Evolutionary conservation across 2,797 vertebrate genomes (phyloP).

Genomic region (Molothrus aeneus): DNA sequence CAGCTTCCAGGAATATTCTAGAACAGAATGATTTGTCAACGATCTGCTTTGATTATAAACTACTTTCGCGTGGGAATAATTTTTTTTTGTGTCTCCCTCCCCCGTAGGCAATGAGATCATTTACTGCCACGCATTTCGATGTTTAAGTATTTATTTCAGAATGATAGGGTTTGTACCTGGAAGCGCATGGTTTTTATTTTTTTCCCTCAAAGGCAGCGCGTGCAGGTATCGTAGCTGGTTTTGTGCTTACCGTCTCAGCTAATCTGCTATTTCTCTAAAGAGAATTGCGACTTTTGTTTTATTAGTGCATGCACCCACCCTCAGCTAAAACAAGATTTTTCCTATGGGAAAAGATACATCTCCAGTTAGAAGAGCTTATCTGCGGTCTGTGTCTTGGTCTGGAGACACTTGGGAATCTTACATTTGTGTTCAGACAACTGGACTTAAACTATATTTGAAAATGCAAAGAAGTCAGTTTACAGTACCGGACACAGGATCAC

Average conservation of each 20-base stretch:
- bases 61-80: background rate
- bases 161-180: background rate
- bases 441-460: background rate
- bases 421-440: background rate
- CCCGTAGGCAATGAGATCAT: background rate
- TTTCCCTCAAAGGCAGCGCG: background rate
- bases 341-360: background rate
- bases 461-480: background rate
- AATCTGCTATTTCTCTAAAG: background rate
- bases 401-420: background rate
- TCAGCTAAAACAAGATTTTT: background rate
- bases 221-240: background rate
- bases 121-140: background rate
- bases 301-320: background rate
- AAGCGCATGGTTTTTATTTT: background rate
- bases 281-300: background rate
- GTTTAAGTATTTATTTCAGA: slow-evolving; percentile 1
- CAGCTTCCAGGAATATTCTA: background rate
- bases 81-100: background rate
- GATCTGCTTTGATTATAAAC: background rate
- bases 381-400: background rate
- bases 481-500: background rate
- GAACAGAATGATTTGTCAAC: background rate
- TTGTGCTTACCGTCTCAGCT: background rate
- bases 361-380: background rate